Conservation (phyloP, 1,140 invertebrate species). For the Aphaenogaster rudis region DNA sequence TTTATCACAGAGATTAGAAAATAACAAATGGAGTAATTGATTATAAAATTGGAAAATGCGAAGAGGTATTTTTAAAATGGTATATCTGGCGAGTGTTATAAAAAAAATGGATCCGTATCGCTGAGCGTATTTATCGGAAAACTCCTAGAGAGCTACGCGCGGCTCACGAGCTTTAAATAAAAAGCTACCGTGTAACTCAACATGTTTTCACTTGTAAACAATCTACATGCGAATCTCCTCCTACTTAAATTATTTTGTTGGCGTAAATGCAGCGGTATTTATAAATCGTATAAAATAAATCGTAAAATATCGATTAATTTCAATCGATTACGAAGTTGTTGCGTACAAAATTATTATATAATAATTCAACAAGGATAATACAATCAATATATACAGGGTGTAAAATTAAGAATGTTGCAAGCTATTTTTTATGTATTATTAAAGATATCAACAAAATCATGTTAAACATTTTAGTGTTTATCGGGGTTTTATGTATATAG, state of each 20-base stretch:
- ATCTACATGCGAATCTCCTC: neutral
- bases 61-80: constrained; percentile 29
- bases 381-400: neutral
- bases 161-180: constrained; percentile 44
- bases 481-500: neutral
- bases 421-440: neutral
- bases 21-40: neutral
- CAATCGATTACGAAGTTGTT: neutral
- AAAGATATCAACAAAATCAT: neutral
- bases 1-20: neutral
- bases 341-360: constrained; percentile 1
- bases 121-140: constrained; percentile 36
- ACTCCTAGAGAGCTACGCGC: constrained; percentile 9
- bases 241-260: constrained; percentile 15
- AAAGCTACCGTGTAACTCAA: constrained; percentile 46
- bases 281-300: constrained; percentile 13
- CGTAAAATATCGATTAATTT: constrained; percentile 8
- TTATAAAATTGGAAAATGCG: neutral
- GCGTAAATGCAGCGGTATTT: neutral
- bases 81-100: constrained; percentile 24
- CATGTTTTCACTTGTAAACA: constrained; percentile 34
- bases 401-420: neutral
- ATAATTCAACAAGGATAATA: neutral
- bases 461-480: neutral
- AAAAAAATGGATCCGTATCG: constrained; percentile 30